These are phyloP conservation scores for Calosoma granatense DNA, from an alignment of 1,140 invertebrate genomes.

Conservation along the genomic window DNA sequence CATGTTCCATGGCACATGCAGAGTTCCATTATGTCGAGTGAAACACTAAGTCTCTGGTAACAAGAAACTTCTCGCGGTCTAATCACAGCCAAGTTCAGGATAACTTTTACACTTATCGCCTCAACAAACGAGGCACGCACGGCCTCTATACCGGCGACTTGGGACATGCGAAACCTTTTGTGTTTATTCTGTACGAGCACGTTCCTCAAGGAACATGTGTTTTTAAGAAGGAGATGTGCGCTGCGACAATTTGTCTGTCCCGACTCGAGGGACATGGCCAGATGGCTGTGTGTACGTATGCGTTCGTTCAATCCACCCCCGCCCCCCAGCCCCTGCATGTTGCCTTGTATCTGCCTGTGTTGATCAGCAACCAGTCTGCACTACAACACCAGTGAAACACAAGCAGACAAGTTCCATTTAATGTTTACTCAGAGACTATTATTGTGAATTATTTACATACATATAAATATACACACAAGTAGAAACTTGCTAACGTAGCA, in stretches of 20 bases:
- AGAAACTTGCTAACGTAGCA: too few relatives aligned
- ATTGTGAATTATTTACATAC: too few relatives aligned
- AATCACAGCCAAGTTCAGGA: slow-evolving; percentile 6
- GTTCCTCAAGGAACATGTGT: slow-evolving; percentile 3
- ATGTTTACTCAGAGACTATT: too few relatives aligned
- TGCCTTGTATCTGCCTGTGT: too few relatives aligned
- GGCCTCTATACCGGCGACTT: slow-evolving; percentile 1
- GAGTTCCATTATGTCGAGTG: neutral
- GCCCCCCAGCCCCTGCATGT: too few relatives aligned
- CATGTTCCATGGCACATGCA: too few relatives aligned
- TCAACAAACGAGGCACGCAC: slow-evolving; percentile 5
- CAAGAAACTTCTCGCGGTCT: slow-evolving; percentile 2
- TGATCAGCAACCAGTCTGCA: too few relatives aligned
- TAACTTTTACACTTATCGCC: slow-evolving; percentile 7
- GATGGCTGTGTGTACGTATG: neutral
- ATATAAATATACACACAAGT: too few relatives aligned
- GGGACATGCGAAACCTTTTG: neutral
- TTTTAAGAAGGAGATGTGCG: neutral
- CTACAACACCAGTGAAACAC: too few relatives aligned
- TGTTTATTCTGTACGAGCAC: slow-evolving; percentile 1
- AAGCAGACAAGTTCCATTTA: too few relatives aligned
- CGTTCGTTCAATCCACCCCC: too few relatives aligned
- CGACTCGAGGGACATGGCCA: neutral
- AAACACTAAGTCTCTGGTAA: slow-evolving; percentile 5
- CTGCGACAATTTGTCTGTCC: slow-evolving; percentile 2